phyloP scores from a whole-genome alignment of 2,888 invertebrate species.

The Brachynemurus nebulosus region DNA sequence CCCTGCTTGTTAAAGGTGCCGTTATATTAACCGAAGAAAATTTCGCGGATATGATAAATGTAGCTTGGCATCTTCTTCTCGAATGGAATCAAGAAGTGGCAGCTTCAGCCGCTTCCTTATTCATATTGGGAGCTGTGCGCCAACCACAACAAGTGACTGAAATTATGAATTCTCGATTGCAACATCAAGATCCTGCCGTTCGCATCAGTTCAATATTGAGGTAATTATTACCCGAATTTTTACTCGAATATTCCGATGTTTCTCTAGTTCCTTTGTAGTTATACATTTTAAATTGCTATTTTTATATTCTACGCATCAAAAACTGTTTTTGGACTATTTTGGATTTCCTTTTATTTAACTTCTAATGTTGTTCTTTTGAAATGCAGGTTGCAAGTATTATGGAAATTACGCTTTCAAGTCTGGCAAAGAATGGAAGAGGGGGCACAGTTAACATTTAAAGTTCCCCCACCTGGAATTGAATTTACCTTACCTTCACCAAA shows the following conservation, averaged over 20 bases:
- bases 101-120: constrained; percentile 74
- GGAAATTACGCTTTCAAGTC: constrained; percentile 94
- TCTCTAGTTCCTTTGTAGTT: too few relatives aligned
- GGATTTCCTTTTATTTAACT: constrained; percentile 24
- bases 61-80: constrained; percentile 89
- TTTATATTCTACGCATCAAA: too few relatives aligned
- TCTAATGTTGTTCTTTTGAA: constrained; percentile 29
- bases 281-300: too few relatives aligned
- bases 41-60: constrained; percentile 75
- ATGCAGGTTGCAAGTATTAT: constrained; percentile 81
- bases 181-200: constrained; percentile 67
- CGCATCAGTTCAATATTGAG: constrained; percentile 72
- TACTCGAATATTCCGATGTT: too few relatives aligned
- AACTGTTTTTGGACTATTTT: constrained; percentile 4
- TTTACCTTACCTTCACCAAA: constrained; percentile 98
- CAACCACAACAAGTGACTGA: constrained; percentile 80
- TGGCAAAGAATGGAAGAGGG: constrained; percentile 99
- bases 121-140: constrained; percentile 86
- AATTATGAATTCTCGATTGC: constrained; percentile 77
- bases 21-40: constrained; percentile 78
- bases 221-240: too few relatives aligned
- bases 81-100: constrained; percentile 84
- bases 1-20: constrained; percentile 77
- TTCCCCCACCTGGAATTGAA: constrained; percentile 97
- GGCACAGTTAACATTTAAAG: constrained; percentile 90